These are phyloP conservation scores for Ypsolopha scabrella DNA, from an alignment of 2,888 invertebrate species.

Conservation along the genomic window DNA sequence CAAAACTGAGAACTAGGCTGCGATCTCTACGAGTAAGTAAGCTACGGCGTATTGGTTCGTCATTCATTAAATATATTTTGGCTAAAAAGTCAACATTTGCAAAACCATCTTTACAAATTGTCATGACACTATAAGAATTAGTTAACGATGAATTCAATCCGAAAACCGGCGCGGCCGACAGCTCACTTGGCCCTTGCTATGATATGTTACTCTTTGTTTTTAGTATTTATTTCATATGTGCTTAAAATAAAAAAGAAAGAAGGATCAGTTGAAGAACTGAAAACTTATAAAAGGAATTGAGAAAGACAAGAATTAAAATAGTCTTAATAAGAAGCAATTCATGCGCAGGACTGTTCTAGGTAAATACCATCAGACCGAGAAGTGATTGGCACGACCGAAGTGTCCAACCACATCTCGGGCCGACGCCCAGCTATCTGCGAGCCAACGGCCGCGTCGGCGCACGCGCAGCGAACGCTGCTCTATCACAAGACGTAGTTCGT, in stretches of 20 bases:
- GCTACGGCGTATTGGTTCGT: conserved; percentile 70
- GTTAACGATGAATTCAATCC: conserved; percentile 57
- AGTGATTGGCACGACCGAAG: too few relatives aligned
- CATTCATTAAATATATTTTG: conserved; percentile 66
- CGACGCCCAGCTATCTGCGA: not conserved
- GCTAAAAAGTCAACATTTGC: conserved; percentile 70
- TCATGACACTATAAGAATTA: conserved; percentile 67
- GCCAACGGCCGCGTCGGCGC: conserved; percentile 4
- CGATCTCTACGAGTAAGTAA: conserved; percentile 61
- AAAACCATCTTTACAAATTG: conserved; percentile 65
- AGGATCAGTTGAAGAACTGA: not conserved
- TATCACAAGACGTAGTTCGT: conserved; percentile 65
- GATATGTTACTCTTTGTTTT: conserved; percentile 55
- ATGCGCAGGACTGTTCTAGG: too few relatives aligned
- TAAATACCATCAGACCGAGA: too few relatives aligned
- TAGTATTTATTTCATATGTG: conserved; percentile 14
- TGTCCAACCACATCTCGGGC: too few relatives aligned
- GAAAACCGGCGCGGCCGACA: conserved; percentile 27
- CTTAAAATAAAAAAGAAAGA: too few relatives aligned
- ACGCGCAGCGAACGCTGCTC: conserved; percentile 14
- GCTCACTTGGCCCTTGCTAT: conserved; percentile 28
- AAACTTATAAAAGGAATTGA: not conserved
- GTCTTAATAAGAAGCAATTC: not conserved
- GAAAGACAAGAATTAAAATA: not conserved
- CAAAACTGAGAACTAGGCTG: conserved; percentile 65